These are phyloP conservation scores for Limnephilus lunatus DNA, from an alignment of 2,888 invertebrate species.

Conservation along the genomic window DNA sequence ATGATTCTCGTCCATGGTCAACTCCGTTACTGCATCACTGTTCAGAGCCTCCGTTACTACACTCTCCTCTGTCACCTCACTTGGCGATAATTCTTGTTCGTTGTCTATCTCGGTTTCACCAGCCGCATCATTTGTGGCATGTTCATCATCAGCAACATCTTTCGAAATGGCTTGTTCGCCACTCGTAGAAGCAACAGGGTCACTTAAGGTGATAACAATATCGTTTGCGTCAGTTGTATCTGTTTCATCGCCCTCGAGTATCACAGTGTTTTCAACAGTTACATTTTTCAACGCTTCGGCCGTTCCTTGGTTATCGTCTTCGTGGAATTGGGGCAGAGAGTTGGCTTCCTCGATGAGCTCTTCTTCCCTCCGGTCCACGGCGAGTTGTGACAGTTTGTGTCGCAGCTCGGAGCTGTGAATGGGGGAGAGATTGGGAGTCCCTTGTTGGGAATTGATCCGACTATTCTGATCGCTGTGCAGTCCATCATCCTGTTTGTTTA, in stretches of 20 bases:
- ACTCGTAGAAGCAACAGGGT: background rate
- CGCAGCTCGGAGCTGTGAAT: slow-evolving; percentile 59
- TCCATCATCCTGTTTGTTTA: slow-evolving; percentile 62
- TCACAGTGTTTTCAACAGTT: slow-evolving; percentile 24
- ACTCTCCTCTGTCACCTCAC: slow-evolving; percentile 65
- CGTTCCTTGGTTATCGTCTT: slow-evolving; percentile 75
- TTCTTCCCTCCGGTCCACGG: slow-evolving; percentile 69
- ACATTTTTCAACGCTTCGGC: slow-evolving; percentile 65
- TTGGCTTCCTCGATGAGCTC: slow-evolving; percentile 68
- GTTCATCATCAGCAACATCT: slow-evolving; percentile 69
- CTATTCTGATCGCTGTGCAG: slow-evolving; percentile 52
- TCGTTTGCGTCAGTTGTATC: slow-evolving; percentile 56
- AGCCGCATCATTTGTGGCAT: slow-evolving; percentile 45
- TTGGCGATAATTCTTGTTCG: slow-evolving; percentile 7
- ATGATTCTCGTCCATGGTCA: slow-evolving; percentile 74
- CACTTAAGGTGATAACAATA: background rate
- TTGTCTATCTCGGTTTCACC: background rate
- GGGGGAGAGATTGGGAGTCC: slow-evolving; percentile 61
- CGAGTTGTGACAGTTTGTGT: slow-evolving; percentile 56
- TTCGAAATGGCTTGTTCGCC: slow-evolving; percentile 49
- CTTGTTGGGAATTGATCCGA: slow-evolving; percentile 55
- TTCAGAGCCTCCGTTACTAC: slow-evolving; percentile 30
- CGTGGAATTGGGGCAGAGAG: slow-evolving; percentile 68
- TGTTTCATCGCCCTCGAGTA: slow-evolving; percentile 60
- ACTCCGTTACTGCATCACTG: slow-evolving; percentile 53